A percentile compares a stretch with the other conserved stretches of the same genome.
phyloP scores from a whole-genome alignment of 2,113 vertebrate species.

The Coreoperca whiteheadi region DNA sequence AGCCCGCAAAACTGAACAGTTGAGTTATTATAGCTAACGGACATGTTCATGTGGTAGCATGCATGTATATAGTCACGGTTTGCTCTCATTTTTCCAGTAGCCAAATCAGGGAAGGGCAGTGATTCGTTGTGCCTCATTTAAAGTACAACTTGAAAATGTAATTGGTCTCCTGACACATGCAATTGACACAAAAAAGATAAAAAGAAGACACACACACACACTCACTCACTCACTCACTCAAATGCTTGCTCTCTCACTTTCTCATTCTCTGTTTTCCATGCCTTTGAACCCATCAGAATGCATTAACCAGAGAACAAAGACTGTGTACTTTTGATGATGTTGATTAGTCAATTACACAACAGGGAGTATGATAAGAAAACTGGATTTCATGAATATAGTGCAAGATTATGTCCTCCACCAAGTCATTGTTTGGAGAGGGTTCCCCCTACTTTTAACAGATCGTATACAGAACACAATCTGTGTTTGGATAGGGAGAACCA shows the following conservation, averaged over 20 bases:
- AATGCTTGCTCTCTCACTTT: conserved; percentile 25
- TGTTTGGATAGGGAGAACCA: neutral
- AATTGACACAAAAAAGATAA: too few species aligned
- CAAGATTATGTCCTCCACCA: conserved; percentile 56
- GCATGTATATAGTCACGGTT: conserved; percentile 16
- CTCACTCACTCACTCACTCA: neutral
- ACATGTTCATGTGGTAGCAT: neutral
- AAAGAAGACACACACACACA: conserved; percentile 13
- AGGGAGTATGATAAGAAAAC: conserved; percentile 69
- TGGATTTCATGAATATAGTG: conserved; percentile 69
- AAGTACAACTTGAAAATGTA: conserved; percentile 73
- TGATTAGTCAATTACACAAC: conserved; percentile 76
- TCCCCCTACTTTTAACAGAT: conserved; percentile 36
- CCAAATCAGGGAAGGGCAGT: conserved; percentile 63
- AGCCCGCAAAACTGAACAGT: conserved; percentile 40
- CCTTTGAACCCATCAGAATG: conserved; percentile 79
- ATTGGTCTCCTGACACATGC: conserved; percentile 77
- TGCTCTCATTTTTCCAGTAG: conserved; percentile 57
- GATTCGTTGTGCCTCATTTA: conserved; percentile 71
- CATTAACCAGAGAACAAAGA: conserved; percentile 76
- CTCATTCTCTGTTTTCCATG: conserved; percentile 65
- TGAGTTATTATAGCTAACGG: conserved; percentile 58
- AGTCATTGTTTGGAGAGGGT: conserved; percentile 40
- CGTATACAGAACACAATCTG: neutral
- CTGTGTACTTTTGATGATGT: conserved; percentile 68